A percentile compares a stretch with the other conserved stretches of the same genome.
phyloP scores from a whole-genome alignment of 2,113 vertebrate species.

The Pycnonotus jocosus region DNA sequence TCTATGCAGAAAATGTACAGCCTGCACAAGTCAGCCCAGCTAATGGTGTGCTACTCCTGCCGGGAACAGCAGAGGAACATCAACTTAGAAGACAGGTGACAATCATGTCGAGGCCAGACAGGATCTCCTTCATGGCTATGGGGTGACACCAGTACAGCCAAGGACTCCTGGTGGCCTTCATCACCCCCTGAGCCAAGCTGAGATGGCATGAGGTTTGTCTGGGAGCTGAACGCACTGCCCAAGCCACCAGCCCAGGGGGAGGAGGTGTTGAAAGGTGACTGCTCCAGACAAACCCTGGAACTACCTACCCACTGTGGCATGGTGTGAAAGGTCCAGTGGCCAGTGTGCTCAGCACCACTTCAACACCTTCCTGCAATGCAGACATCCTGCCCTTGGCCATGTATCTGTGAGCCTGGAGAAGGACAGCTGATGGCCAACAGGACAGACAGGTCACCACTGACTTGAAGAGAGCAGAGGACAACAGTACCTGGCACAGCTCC shows the following conservation, averaged over 20 bases:
- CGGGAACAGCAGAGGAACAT: background rate
- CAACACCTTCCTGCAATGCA: background rate
- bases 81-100: background rate
- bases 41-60: accelerated
- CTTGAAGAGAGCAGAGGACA: accelerated
- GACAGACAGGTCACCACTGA: background rate
- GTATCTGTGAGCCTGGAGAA: background rate
- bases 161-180: background rate
- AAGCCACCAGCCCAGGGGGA: background rate
- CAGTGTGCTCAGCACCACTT: background rate
- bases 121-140: background rate
- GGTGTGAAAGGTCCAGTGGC: background rate
- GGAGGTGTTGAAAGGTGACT: background rate
- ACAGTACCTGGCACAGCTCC: background rate
- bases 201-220: background rate
- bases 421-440: background rate
- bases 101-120: accelerated
- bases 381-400: background rate
- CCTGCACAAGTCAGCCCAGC: background rate
- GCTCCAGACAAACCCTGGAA: background rate
- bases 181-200: background rate
- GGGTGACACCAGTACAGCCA: background rate
- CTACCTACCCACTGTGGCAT: no score
- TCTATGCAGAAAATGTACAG: background rate
- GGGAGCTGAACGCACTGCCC: accelerated